phyloP scores from a whole-genome alignment of 2,888 invertebrate genomes.

The Boloria selene region DNA sequence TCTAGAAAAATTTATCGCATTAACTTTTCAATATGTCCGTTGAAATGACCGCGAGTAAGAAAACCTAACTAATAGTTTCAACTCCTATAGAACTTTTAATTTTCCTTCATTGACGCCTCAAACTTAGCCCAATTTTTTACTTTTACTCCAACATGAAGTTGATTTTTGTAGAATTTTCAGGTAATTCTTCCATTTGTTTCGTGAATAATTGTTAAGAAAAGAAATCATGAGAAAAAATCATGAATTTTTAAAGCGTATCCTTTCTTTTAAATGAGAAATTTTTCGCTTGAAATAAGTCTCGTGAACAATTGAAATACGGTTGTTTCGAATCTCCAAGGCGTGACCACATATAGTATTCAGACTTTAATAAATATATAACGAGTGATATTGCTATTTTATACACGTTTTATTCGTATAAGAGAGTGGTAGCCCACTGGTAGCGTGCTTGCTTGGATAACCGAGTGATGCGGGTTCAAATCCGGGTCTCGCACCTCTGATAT shows the following conservation, averaged over 20 bases:
- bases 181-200: conserved; percentile 34
- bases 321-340: conserved; percentile 3
- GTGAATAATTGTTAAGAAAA: conserved; percentile 27
- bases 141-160: conserved; percentile 4
- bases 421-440: too few species aligned
- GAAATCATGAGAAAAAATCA: conserved; percentile 29
- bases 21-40: conserved; percentile 36
- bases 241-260: conserved; percentile 29
- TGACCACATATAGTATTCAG: conserved; percentile 12
- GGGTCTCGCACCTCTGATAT: too few species aligned
- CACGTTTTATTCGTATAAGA: too few species aligned
- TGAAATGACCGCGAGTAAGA: conserved; percentile 29
- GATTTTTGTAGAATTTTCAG: conserved; percentile 36
- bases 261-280: conserved; percentile 24
- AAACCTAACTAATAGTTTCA: conserved; percentile 27
- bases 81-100: conserved; percentile 27
- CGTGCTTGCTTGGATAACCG: too few species aligned
- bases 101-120: conserved; percentile 28
- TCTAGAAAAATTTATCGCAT: conserved; percentile 26
- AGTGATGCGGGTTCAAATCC: too few species aligned
- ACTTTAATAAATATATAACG: background rate
- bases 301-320: conserved; percentile 7
- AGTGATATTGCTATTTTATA: too few species aligned
- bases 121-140: background rate
- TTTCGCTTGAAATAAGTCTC: background rate